phyloP scores from a whole-genome alignment of 2,113 vertebrate genomes.

The Sclerurus mexicanus region DNA sequence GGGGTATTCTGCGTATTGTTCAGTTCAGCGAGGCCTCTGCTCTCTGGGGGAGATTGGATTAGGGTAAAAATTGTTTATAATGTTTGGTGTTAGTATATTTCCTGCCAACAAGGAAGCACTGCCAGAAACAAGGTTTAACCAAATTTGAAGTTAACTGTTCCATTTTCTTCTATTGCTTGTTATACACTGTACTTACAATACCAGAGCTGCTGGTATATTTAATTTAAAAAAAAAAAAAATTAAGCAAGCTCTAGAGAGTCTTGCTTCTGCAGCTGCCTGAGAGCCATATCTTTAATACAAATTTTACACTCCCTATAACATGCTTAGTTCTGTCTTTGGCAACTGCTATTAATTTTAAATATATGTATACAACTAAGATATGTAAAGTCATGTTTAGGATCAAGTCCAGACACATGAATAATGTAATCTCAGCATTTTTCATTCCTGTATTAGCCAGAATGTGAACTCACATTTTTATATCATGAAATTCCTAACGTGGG shows the following conservation, averaged over 20 bases:
- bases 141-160: background rate
- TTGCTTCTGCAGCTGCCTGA: background rate
- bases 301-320: background rate
- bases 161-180: background rate
- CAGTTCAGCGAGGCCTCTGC: background rate
- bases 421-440: background rate
- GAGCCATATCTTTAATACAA: background rate
- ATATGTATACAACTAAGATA: background rate
- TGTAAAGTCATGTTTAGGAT: background rate
- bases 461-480: background rate
- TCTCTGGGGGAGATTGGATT: background rate
- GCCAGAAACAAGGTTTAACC: background rate
- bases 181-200: rapidly evolving
- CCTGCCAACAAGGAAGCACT: background rate
- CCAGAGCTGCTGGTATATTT: background rate
- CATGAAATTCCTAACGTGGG: background rate
- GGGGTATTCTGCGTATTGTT: background rate
- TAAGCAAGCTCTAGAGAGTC: background rate
- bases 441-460: background rate
- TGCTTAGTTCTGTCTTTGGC: background rate
- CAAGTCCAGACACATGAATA: background rate
- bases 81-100: background rate
- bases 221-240: background rate
- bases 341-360: background rate
- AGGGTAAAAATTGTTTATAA: background rate